These are phyloP conservation scores for Turnix velox DNA, from an alignment of 2,113 vertebrate species.

Conservation along the genomic window DNA sequence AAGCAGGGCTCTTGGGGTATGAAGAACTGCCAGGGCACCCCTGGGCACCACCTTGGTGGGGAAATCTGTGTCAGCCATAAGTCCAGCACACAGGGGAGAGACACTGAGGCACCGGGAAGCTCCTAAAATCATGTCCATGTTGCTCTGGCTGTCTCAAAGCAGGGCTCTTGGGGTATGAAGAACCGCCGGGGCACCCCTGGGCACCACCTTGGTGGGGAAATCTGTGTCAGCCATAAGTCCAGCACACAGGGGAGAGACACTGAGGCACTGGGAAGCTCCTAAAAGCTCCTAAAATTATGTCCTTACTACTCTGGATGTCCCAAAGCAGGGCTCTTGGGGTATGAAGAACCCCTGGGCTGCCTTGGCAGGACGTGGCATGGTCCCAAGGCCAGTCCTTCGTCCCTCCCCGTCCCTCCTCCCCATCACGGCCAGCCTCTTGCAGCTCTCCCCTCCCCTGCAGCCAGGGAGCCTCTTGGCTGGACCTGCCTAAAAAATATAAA, in stretches of 20 bases:
- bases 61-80: too few species aligned
- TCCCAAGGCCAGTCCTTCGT: not conserved
- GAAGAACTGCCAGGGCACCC: too few species aligned
- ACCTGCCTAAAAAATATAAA: slow-evolving; percentile 19
- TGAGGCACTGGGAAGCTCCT: fast-evolving
- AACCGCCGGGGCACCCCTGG: too few species aligned
- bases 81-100: too few species aligned
- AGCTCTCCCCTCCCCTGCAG: slow-evolving; percentile 56
- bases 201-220: too few species aligned
- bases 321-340: fast-evolving
- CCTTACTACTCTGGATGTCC: fast-evolving
- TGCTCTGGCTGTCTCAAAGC: too few species aligned
- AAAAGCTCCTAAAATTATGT: not conserved
- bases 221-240: fast-evolving
- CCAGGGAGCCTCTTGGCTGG: slow-evolving; percentile 28
- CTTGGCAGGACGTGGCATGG: not conserved
- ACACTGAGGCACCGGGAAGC: too few species aligned
- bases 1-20: too few species aligned
- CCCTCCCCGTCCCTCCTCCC: slow-evolving; percentile 58
- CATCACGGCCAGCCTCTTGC: slow-evolving; percentile 36
- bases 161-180: too few species aligned
- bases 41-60: too few species aligned
- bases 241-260: not conserved
- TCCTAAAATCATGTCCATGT: too few species aligned
- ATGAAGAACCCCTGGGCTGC: fast-evolving